phyloP scores from a whole-genome alignment of 2,888 invertebrate species.

The Eristalis intricaria region DNA sequence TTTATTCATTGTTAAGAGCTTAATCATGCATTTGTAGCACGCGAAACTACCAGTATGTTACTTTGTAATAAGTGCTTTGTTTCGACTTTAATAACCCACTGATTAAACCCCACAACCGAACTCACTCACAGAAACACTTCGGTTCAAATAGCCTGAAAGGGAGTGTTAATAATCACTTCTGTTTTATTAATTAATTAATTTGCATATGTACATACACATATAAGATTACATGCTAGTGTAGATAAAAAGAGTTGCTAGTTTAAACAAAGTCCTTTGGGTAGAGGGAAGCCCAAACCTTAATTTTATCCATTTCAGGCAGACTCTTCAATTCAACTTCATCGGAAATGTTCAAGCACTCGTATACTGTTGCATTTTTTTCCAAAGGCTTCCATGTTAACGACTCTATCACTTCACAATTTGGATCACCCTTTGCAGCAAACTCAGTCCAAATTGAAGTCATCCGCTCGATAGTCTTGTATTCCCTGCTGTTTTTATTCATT shows the following conservation, averaged over 20 bases:
- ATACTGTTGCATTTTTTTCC: slow-evolving; percentile 56
- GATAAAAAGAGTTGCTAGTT: not conserved
- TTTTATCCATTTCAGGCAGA: slow-evolving; percentile 74
- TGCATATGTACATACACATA: not conserved
- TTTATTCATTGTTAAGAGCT: no score
- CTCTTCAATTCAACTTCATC: slow-evolving; percentile 75
- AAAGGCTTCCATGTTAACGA: slow-evolving; percentile 74
- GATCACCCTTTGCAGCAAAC: slow-evolving; percentile 78
- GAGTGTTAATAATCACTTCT: not conserved
- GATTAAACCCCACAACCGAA: no score
- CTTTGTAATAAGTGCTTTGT: no score
- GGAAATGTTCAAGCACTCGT: slow-evolving; percentile 77
- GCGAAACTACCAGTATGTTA: no score
- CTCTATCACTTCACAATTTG: slow-evolving; percentile 75
- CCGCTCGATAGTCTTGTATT: slow-evolving; percentile 75
- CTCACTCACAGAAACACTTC: no score
- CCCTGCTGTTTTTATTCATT: slow-evolving; percentile 74
- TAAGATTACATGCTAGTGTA: not conserved
- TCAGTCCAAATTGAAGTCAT: slow-evolving; percentile 78
- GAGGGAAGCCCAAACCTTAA: slow-evolving; percentile 77
- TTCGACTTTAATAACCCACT: no score
- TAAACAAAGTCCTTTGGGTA: slow-evolving; percentile 73
- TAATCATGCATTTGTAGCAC: no score
- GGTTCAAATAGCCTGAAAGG: no score
- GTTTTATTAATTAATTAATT: not conserved